Base-by-base conservation (phyloP, 1,140 invertebrate genomes). In the Ceratina calcarata region DNA sequence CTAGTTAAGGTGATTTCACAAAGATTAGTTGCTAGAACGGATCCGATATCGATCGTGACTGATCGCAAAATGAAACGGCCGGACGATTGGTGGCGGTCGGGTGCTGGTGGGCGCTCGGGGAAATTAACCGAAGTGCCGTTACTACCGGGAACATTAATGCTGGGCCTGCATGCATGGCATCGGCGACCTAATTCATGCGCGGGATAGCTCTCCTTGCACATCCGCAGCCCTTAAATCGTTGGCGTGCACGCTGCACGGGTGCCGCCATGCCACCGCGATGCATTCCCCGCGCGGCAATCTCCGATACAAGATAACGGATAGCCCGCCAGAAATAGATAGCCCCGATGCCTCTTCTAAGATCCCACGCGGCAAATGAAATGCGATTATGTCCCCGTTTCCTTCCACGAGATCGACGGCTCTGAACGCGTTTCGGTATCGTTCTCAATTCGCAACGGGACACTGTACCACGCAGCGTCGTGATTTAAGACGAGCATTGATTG, bases 241-340 rank as follows among this genome's bases (percentile, higher is more conserved):
- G 53, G 70, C 60, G 60, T 72, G 76, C 76, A 24, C 55, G n/a
- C 22, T 15, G 73, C 37, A 45, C 37, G 37, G 37, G 37, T 45
- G 37, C 37, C 37, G 37, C 37, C 37, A 10, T 45, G 37, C 37
- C 37, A 45, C 67, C 57, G 66, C 76, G 60, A 55, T 79, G 80
- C 80, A 82, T 72, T 78, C 78, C 78, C 78, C 71, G 61, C 78
- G 70, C 45, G 64, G 65, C 70, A 76, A 80, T 80, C 71, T 76
- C 66, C 78, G 78, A 80, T 80, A 80, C 78, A 80, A 80, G 78
- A 80, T 80, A 80, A 80, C 70, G 64, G 49, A 76, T 73, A 73
- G 73, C 10, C 65, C 7, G 65, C 61, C 32, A 66, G 78, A 76
- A 80, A 73, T 68, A 75, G 78, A 80, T 75, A 75, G 78, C 55